A percentile compares a stretch with the other conserved stretches of the same genome.
Evolutionary conservation across 2,888 invertebrate species (phyloP).

Genomic region (Mylabris sibirica): DNA sequence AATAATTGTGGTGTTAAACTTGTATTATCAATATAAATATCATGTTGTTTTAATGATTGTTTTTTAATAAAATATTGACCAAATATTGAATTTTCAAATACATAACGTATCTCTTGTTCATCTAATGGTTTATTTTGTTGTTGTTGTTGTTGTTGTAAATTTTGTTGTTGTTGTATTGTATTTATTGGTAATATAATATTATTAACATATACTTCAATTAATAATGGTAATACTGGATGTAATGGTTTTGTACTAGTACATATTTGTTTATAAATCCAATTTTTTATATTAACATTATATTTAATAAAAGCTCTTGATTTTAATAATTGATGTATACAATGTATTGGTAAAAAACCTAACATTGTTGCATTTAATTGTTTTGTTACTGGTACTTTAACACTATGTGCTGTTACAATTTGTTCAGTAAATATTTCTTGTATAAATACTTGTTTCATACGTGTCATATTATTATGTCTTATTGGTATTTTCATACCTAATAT

Average conservation of each 20-base stretch:
- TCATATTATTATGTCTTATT: conserved; percentile 84
- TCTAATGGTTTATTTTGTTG: conserved; percentile 87
- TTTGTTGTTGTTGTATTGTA: conserved; percentile 29
- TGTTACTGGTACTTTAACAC: conserved; percentile 95
- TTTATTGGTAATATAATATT: conserved; percentile 81
- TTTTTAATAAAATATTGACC: conserved; percentile 71
- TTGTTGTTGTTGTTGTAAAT: conserved; percentile 66
- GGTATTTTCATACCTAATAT: conserved; percentile 95
- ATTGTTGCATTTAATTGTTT: conserved; percentile 86
- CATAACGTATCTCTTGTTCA: conserved; percentile 86
- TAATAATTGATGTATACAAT: conserved; percentile 94
- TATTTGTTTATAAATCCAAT: conserved; percentile 95
- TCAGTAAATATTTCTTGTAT: conserved; percentile 97
- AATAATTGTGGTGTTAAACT: conserved; percentile 87
- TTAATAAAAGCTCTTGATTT: conserved; percentile 95
- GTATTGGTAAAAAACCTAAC: conserved; percentile 89
- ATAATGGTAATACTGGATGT: conserved; percentile 90
- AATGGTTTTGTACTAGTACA: conserved; percentile 88
- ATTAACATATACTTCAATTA: conserved; percentile 94
- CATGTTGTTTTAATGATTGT: conserved; percentile 38
- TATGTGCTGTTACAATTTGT: conserved; percentile 94
- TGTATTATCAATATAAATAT: conserved; percentile 63
- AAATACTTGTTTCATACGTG: conserved; percentile 90
- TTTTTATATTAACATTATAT: conserved; percentile 94
- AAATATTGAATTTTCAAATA: conserved; percentile 81